A percentile compares a stretch with the other conserved stretches of the same genome.
Conservation (phyloP, 2,113 vertebrate genomes). For the Python bivittatus region DNA sequence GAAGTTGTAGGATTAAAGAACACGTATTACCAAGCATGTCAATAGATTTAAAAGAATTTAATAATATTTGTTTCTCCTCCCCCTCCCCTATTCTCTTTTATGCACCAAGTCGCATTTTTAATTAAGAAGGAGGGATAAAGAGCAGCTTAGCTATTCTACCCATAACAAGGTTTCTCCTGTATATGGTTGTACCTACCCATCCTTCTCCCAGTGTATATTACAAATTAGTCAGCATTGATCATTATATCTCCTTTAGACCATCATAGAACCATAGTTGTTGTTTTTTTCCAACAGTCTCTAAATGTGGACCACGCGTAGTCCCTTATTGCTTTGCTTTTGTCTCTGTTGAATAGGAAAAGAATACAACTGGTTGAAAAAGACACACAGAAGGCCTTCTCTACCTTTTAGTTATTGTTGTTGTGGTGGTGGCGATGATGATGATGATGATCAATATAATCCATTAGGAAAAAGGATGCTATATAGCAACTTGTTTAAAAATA, state of each 20-base stretch:
- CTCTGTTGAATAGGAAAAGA: neutral
- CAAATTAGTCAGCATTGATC: neutral
- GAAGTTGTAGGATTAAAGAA: neutral
- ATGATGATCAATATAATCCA: no score
- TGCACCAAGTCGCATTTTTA: neutral
- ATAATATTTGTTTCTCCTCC: neutral
- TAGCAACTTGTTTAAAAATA: neutral
- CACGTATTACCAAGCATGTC: neutral
- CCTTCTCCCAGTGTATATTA: neutral
- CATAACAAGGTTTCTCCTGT: neutral
- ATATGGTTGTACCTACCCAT: neutral
- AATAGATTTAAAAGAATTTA: neutral
- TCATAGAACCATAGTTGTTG: neutral
- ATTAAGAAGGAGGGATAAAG: neutral
- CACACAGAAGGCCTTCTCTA: slow-evolving; percentile 34
- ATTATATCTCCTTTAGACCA: neutral
- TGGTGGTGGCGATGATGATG: no score
- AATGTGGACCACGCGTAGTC: neutral
- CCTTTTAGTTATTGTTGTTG: slow-evolving; percentile 36
- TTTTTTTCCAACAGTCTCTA: neutral
- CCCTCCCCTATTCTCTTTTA: no score
- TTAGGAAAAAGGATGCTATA: slow-evolving; percentile 27
- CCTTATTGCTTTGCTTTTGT: neutral
- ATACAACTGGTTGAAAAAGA: slow-evolving; percentile 9
- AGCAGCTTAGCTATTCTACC: neutral